Conservation (phyloP, 1,140 invertebrate genomes). For the Pseudomyrmex flavicornis region DNA sequence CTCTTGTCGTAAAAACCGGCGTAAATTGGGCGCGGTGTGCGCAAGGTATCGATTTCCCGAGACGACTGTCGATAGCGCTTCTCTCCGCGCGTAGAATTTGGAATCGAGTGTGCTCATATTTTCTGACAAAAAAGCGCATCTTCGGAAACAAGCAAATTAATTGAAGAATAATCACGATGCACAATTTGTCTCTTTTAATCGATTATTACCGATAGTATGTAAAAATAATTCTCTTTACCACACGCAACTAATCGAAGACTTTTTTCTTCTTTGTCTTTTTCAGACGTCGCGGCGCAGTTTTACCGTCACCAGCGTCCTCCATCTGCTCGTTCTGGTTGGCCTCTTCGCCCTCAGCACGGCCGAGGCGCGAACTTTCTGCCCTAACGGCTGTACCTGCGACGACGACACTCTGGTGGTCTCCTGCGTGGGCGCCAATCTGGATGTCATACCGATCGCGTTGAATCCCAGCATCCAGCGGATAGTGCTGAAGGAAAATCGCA, state of each 20-base stretch:
- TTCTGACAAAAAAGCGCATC: not conserved
- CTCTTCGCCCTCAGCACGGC: constrained; percentile 78
- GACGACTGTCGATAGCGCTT: constrained; percentile 12
- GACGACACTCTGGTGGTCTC: constrained; percentile 95
- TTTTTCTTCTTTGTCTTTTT: constrained; percentile 44
- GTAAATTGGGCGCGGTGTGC: constrained; percentile 43
- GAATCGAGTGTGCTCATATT: not conserved
- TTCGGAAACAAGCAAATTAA: no score
- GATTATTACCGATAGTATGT: not conserved
- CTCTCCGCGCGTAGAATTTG: constrained; percentile 4
- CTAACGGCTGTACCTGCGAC: constrained; percentile 93
- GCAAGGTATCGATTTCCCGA: constrained; percentile 40
- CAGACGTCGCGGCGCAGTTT: constrained; percentile 52
- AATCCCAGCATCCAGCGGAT: constrained; percentile 95
- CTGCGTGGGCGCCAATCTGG: constrained; percentile 93
- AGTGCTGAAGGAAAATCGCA: constrained; percentile 93
- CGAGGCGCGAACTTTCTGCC: constrained; percentile 87
- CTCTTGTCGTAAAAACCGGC: constrained; percentile 49
- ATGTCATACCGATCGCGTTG: constrained; percentile 95
- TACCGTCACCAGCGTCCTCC: constrained; percentile 38
- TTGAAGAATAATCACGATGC: no score
- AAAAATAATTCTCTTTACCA: not conserved
- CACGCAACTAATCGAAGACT: not conserved
- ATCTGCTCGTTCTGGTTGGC: constrained; percentile 76
- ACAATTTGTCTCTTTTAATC: no score